phyloP scores from a whole-genome alignment of 2,113 vertebrate genomes.

The Oryzias celebensis region DNA sequence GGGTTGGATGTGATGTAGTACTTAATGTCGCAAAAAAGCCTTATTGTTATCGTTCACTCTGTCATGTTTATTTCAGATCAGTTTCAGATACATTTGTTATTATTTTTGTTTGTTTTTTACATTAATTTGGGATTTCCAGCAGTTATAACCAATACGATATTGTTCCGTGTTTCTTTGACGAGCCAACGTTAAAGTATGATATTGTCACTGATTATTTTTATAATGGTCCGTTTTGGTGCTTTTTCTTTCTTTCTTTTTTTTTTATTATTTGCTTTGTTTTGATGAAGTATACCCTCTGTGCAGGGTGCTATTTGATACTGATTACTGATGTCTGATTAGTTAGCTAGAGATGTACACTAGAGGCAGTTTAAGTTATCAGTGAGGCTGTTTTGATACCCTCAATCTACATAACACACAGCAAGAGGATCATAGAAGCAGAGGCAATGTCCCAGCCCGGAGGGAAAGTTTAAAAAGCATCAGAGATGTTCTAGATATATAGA shows the following conservation, averaged over 20 bases:
- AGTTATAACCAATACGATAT: constrained; percentile 68
- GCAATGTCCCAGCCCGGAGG: constrained; percentile 17
- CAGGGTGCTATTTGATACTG: constrained; percentile 75
- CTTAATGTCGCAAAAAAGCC: constrained; percentile 71
- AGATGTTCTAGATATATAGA: constrained; percentile 47
- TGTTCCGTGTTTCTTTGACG: constrained; percentile 66
- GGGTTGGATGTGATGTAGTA: constrained; percentile 72
- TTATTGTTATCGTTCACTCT: constrained; percentile 77
- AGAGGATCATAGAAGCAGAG: constrained; percentile 30
- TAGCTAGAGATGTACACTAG: constrained; percentile 71
- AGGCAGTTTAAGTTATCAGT: constrained; percentile 67
- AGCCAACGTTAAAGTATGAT: constrained; percentile 68
- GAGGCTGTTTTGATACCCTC: constrained; percentile 31
- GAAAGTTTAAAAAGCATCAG: constrained; percentile 40
- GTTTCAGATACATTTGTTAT: constrained; percentile 70
- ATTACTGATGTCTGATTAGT: constrained; percentile 74
- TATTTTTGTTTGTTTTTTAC: constrained; percentile 73
- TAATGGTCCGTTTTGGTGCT: constrained; percentile 65
- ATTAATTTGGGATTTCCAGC: constrained; percentile 65
- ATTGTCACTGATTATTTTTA: constrained; percentile 58
- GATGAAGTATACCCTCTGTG: constrained; percentile 67
- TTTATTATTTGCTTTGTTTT: constrained; percentile 64
- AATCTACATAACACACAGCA: constrained; percentile 20
- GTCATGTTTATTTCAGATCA: constrained; percentile 70
- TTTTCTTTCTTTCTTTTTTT: constrained; percentile 59